Percentiles rank a stretch among this genome's conserved stretches.
phyloP scores from a whole-genome alignment of 2,113 vertebrate species.

The Dolichallabes microphthalmus region DNA sequence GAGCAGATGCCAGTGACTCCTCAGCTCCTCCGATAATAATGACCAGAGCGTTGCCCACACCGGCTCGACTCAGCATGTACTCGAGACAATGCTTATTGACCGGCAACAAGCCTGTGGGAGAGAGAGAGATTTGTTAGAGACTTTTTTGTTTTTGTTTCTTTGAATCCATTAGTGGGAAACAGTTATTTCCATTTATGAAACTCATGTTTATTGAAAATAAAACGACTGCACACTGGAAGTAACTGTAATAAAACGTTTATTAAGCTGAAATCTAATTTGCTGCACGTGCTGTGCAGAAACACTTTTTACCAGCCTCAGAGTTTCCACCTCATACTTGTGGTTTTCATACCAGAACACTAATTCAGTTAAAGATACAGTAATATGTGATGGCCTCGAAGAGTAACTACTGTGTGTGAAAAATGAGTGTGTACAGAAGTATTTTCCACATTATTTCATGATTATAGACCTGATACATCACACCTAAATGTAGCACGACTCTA shows the following conservation, averaged over 20 bases:
- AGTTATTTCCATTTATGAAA: background rate
- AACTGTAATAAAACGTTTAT: background rate
- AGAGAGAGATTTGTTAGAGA: background rate
- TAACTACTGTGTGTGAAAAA: background rate
- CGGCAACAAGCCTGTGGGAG: constrained; percentile 65
- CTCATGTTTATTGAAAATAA: background rate
- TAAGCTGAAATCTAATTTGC: background rate
- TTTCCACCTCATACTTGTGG: background rate
- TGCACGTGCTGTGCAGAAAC: background rate
- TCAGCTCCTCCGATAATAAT: constrained; percentile 78
- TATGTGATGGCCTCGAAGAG: background rate
- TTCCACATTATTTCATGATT: background rate
- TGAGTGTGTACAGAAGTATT: background rate
- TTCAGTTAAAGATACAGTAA: background rate
- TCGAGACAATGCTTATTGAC: constrained; percentile 71
- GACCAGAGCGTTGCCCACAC: constrained; percentile 73
- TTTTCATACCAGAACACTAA: background rate
- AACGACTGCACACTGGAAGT: background rate
- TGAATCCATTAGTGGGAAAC: background rate
- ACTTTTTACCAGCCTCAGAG: background rate
- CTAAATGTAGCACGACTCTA: background rate
- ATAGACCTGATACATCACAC: background rate
- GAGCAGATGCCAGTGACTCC: constrained; percentile 68
- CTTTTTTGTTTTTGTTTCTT: background rate
- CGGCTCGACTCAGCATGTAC: constrained; percentile 68